Base-by-base conservation (phyloP, 2,888 invertebrate genomes). In the Oasisia sp. region DNA sequence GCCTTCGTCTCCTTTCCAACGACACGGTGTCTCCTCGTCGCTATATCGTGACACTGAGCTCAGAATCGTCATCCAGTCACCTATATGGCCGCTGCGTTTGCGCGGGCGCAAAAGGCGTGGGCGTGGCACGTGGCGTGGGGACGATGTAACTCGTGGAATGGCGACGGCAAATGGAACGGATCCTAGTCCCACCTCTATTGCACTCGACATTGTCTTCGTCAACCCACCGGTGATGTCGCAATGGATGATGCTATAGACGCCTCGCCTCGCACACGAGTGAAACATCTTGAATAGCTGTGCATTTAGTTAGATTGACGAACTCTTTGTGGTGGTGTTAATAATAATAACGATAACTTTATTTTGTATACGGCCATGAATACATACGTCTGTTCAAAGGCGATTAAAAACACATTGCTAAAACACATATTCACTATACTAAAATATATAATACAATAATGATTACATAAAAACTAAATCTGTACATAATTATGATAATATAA, bases 111-210 rank as follows among this genome's bases (percentile, higher is more conserved):
- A 12, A 12, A 14, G 50, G 27, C 74, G 74, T 74, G 74, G 74
- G 74, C 74, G 74, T 74, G 74, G 74, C 74, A 74, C 74, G 74
- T 74, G 74, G 74, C 19, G 74, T 74, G 74, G 74, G 74, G 74
- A 74, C 74, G 74, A 74, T 74, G 74, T 74, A 74, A 74, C 74
- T 27, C 14, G 74, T 74, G 27, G 74, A 74, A 74, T 74, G 74
- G n/a, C 74, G n/a, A 74, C n/a, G 74, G n/a, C 27, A 74, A 74
- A 74, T 27, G 74, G 74, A 19, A 74, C 27, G 74, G 74, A 19
- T 74, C 27, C 27, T 74, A n/a, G 74, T 74, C 27, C 74, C 74
- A 74, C 19, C 74, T 74, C 74, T 19, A 74, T 19, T 27, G 74
- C 19, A 56, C 19, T 56, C 56, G 56, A 56, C 56, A 56, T 27